phyloP scores from a whole-genome alignment of 2,888 invertebrate genomes.

The Sceliomorpha sp. region DNA sequence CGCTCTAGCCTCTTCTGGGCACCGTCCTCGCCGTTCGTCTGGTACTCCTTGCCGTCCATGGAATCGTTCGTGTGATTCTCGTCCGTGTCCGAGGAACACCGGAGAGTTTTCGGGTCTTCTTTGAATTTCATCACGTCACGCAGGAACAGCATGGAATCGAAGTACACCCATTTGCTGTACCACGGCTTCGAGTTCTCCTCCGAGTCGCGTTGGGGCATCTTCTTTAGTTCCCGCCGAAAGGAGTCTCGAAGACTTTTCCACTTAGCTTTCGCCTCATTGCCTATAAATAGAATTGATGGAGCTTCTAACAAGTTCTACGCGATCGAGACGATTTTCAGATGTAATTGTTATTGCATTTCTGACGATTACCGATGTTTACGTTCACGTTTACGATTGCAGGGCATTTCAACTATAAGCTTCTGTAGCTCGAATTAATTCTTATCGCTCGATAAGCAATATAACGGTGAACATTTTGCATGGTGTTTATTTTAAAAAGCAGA shows the following conservation, averaged over 20 bases:
- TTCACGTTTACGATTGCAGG: too few relatives aligned
- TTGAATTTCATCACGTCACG: slow-evolving; percentile 52
- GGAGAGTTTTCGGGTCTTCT: slow-evolving; percentile 38
- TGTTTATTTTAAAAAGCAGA: too few relatives aligned
- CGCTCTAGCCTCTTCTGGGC: slow-evolving; percentile 18
- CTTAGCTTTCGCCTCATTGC: slow-evolving; percentile 49
- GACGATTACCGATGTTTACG: too few relatives aligned
- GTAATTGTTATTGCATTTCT: too few relatives aligned
- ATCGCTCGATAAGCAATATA: too few relatives aligned
- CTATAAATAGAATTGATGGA: too few relatives aligned
- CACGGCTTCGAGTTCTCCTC: slow-evolving; percentile 28
- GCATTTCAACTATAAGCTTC: too few relatives aligned
- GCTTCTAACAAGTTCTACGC: too few relatives aligned
- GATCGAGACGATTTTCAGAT: too few relatives aligned
- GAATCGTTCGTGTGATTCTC: slow-evolving; percentile 45
- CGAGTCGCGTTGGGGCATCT: slow-evolving; percentile 34
- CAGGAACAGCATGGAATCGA: slow-evolving; percentile 30
- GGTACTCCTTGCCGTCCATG: slow-evolving; percentile 22
- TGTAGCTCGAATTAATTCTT: too few relatives aligned
- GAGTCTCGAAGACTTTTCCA: slow-evolving; percentile 52
- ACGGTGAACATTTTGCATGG: too few relatives aligned
- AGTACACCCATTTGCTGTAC: slow-evolving; percentile 50
- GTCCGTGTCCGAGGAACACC: slow-evolving; percentile 37
- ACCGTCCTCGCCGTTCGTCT: slow-evolving; percentile 29
- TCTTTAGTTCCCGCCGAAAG: slow-evolving; percentile 49